Evolutionary conservation across 1,140 invertebrate species (phyloP).

Genomic region (Drosophila erecta): DNA sequence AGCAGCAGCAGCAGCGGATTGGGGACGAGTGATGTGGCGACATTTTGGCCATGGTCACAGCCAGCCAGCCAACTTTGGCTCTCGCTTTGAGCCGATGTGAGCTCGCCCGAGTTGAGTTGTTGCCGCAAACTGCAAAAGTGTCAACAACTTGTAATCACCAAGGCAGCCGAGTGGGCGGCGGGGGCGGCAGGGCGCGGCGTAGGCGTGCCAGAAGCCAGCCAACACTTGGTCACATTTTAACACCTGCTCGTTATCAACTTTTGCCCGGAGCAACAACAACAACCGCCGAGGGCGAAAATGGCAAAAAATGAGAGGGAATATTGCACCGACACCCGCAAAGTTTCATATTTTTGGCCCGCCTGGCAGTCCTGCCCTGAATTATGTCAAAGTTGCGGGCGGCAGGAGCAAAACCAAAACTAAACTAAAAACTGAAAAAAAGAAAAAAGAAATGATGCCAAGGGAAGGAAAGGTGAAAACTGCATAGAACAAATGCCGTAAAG

Average conservation of each 20-base stretch:
- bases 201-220: conserved; percentile 54
- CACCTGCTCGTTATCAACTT: conserved; percentile 83
- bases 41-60: conserved; percentile 71
- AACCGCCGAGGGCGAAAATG: conserved; percentile 12
- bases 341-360: conserved; percentile 65
- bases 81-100: conserved; percentile 61
- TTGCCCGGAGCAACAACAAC: conserved; percentile 65
- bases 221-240: conserved; percentile 80
- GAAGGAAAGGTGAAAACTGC: conserved; percentile 61
- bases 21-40: conserved; percentile 31
- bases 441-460: conserved; percentile 1
- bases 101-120: conserved; percentile 58
- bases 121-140: conserved; percentile 80
- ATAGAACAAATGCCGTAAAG: conserved; percentile 74
- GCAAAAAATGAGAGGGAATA: conserved; percentile 39
- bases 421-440: conserved; percentile 6
- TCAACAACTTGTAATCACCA: conserved; percentile 82
- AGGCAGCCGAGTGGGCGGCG: conserved; percentile 18
- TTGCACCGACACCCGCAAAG: conserved; percentile 67
- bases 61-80: conserved; percentile 61
- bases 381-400: conserved; percentile 75
- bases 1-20: conserved; percentile 18
- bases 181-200: not conserved
- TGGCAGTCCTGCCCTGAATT: conserved; percentile 74
- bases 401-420: conserved; percentile 22